These are phyloP conservation scores for Rattus norvegicus DNA, from an alignment of 2,113 vertebrate species.

Conservation along the genomic window GRCr8 NC_086022.1:133410001-133410500, in stretches of 20 bases:
- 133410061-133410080: constrained; percentile 77
- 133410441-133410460: not conserved
- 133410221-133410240: constrained; percentile 75
- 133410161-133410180: constrained; percentile 81
- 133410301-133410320: constrained; percentile 75
- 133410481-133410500: not conserved
- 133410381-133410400: not conserved
- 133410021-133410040: constrained; percentile 77
- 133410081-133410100: constrained; percentile 67
- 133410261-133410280: constrained; percentile 74
- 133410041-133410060: constrained; percentile 68
- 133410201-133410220: constrained; percentile 76
- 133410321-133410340: constrained; percentile 61
- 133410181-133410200: constrained; percentile 78
- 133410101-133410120: constrained; percentile 73
- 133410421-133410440: not conserved
- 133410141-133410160: constrained; percentile 64
- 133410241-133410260: constrained; percentile 71
- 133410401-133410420: not conserved
- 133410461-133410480: not conserved
- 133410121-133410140: constrained; percentile 69
- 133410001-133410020: constrained; percentile 75
- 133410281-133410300: constrained; percentile 71
- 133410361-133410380: not conserved
- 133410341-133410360: constrained; percentile 28